Evolutionary conservation across 2,888 invertebrate species (phyloP), one percentile per base, ranked within the genome.

Genomic region (Alitta virens): DNA sequence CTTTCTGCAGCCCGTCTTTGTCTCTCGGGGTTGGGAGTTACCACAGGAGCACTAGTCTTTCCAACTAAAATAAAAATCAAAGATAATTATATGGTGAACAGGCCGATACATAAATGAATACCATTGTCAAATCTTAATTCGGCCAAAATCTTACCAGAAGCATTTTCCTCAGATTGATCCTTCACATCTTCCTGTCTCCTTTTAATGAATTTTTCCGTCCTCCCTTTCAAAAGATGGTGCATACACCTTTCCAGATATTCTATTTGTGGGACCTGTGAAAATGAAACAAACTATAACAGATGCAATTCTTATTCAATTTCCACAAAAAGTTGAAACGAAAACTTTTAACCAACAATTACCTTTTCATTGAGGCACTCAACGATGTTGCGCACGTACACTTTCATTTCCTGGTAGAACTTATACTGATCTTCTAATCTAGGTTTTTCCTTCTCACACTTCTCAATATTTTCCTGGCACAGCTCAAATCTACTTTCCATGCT

Each of bases 301-400:
- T 33, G 33, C 33, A 33, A 7, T 33, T 12, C 12, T 33, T 33
- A 33, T 33, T 33, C 33, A 33, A 33, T 33, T 33, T 33, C 33
- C 5, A 33, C 5, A 33, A 7, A 33, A 33, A 33, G 5, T 7
- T 33, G 12, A 7, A 7, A 33, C 12, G 33, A 33, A 33, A 42
- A 26, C 42, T 26, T 52, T 25, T 7, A 80, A 81, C 76, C 79
- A n/a, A n/a, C n/a, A n/a, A n/a, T n/a, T n/a, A 95, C 93, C 90
- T 98, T 98, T 85, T 96, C 94, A 83, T 95, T 93, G 76, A 97
- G 87, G 85, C 97, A 98, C 86, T 98, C 97, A 81, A 97, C 89
- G 83, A 97, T 89, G 87, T 97, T 95, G 73, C 91, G 91, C 80
- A 95, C 89, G 87, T 94, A 98, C 78, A 94, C 93, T 82, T 93